Evolutionary conservation across 64 coral and sea anemone species (phyloP).

Genomic region (Astreopora myriophthalma): DNA sequence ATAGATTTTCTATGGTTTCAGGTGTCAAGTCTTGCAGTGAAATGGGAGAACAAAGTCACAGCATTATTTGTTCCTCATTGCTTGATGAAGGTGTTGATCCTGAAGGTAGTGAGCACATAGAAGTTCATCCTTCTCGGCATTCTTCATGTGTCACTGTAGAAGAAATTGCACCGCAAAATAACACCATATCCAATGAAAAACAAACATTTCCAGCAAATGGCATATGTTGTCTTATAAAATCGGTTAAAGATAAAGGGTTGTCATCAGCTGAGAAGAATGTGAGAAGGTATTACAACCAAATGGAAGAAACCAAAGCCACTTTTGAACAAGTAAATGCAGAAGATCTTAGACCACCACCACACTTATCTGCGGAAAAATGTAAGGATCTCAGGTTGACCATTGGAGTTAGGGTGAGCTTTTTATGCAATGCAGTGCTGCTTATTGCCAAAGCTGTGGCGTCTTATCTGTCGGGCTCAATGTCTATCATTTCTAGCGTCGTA

Average conservation of each 20-base stretch:
- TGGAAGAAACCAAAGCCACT: conserved; percentile 46
- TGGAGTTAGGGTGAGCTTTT: conserved; percentile 73
- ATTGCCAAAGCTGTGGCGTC: conserved; percentile 86
- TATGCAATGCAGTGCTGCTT: conserved; percentile 78
- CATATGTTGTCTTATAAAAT: not conserved
- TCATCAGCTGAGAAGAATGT: conserved; percentile 69
- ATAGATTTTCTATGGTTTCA: not conserved
- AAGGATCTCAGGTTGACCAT: not conserved
- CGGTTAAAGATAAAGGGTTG: not conserved
- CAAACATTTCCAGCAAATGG: not conserved
- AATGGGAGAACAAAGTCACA: conserved; percentile 21
- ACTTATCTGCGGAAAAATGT: not conserved
- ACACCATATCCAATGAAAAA: conserved; percentile 63
- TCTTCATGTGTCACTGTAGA: conserved; percentile 74
- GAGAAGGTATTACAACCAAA: conserved; percentile 85
- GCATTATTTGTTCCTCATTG: not conserved
- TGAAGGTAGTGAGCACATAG: not conserved
- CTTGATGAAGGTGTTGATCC: not conserved
- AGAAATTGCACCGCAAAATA: conserved; percentile 80
- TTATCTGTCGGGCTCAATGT: conserved; percentile 89
- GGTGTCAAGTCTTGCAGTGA: not conserved
- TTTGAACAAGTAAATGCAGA: conserved; percentile 51
- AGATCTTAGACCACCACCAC: not conserved
- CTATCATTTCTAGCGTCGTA: conserved; percentile 95
- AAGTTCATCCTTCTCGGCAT: not conserved